phyloP scores from a whole-genome alignment of 2,797 vertebrate species.

The Siniperca undulata region DNA sequence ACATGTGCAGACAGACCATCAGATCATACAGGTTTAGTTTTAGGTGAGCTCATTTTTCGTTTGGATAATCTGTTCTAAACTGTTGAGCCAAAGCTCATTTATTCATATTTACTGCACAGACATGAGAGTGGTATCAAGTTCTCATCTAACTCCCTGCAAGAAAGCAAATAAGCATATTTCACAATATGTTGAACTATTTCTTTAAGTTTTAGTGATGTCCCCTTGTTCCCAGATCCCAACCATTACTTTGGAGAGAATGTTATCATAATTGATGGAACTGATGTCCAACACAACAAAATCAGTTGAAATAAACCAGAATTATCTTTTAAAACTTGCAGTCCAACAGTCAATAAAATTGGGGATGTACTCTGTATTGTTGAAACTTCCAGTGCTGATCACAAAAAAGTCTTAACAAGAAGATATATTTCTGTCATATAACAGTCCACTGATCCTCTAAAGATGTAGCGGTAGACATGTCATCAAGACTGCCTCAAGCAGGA shows the following conservation, averaged over 20 bases:
- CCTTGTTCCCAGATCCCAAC: neutral
- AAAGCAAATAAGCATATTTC: neutral
- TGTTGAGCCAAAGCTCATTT: neutral
- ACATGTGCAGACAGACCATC: neutral
- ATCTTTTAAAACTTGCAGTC: neutral
- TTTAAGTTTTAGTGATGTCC: neutral
- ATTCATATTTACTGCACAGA: neutral
- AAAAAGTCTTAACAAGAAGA: slow-evolving; percentile 25
- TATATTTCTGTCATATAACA: slow-evolving; percentile 35
- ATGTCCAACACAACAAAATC: neutral
- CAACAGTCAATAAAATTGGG: neutral
- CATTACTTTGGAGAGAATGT: neutral
- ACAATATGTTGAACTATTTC: too few species aligned
- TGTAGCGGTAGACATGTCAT: slow-evolving; percentile 40
- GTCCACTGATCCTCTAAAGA: slow-evolving; percentile 23
- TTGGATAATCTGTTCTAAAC: neutral
- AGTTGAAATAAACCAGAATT: neutral
- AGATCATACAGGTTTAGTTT: neutral
- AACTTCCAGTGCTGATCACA: slow-evolving; percentile 9
- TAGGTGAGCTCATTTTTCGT: neutral
- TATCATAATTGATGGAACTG: neutral
- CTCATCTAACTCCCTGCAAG: neutral
- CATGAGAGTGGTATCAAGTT: neutral
- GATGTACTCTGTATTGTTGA: slow-evolving; percentile 1
- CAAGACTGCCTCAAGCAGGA: slow-evolving; percentile 23